Evolutionary conservation across 2,797 vertebrate species (phyloP).

Genomic region (Hafferia zeledoni): DNA sequence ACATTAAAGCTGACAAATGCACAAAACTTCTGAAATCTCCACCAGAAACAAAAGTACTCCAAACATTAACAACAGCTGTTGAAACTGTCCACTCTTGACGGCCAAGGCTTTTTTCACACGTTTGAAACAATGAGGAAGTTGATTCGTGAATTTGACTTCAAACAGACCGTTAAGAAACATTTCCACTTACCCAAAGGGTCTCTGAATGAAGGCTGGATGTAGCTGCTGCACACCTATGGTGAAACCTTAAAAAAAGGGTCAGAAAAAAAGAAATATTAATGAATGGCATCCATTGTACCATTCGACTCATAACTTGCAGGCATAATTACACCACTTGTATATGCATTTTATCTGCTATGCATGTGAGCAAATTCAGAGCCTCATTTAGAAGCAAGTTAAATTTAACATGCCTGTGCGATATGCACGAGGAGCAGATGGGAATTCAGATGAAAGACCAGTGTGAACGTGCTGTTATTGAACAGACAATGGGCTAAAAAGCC

Average conservation of each 20-base stretch:
- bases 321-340: neutral
- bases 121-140: slow-evolving; percentile 35
- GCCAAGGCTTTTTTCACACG: neutral
- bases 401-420: neutral
- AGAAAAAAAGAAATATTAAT: neutral
- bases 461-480: neutral
- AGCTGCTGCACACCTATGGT: slow-evolving; percentile 93
- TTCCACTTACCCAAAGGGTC: slow-evolving; percentile 92
- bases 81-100: neutral
- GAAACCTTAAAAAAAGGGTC: slow-evolving; percentile 80
- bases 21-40: slow-evolving; percentile 21
- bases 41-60: slow-evolving; percentile 27
- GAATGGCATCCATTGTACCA: neutral
- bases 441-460: neutral
- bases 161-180: neutral
- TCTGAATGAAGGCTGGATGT: slow-evolving; percentile 93
- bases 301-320: rapidly evolving
- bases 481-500: neutral
- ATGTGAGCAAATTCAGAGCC: neutral
- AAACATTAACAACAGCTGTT: slow-evolving; percentile 12
- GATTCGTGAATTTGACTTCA: neutral
- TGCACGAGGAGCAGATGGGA: slow-evolving; percentile 5
- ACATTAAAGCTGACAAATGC: slow-evolving; percentile 35
- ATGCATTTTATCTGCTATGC: neutral
- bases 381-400: neutral